Conservation (phyloP, 2,888 invertebrate genomes). For the Mongoloraphidia duomilia region DNA sequence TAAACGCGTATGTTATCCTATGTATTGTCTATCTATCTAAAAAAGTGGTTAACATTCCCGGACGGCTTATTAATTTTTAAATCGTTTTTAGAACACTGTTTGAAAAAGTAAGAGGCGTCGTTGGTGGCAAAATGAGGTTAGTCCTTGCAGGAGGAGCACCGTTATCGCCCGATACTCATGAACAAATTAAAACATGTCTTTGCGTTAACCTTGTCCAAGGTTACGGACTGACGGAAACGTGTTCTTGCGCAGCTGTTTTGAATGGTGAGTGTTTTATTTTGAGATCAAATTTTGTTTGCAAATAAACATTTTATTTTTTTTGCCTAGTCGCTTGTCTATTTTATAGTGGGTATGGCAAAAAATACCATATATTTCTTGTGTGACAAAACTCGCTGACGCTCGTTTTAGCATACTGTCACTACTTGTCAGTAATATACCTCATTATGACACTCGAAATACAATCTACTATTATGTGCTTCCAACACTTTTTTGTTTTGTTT, state of each 20-base stretch:
- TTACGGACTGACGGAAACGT: conserved; percentile 95
- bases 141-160: conserved; percentile 93
- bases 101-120: conserved; percentile 35
- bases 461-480: no score
- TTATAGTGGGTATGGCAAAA: no score
- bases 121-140: conserved; percentile 80
- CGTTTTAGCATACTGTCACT: no score
- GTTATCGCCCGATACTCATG: conserved; percentile 86
- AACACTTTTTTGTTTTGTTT: conserved; percentile 14
- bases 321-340: no score
- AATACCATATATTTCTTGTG: no score
- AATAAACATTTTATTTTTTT: conserved; percentile 4
- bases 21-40: conserved; percentile 1
- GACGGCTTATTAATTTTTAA: neutral
- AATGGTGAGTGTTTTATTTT: conserved; percentile 38
- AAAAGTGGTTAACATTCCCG: neutral
- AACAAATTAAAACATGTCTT: conserved; percentile 81
- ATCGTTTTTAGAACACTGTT: conserved; percentile 39
- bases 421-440: no score
- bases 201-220: conserved; percentile 85
- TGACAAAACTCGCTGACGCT: no score
- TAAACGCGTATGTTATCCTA: conserved; percentile 40
- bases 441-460: no score
- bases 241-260: conserved; percentile 82
- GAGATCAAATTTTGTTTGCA: conserved; percentile 4